A percentile compares a stretch with the other conserved stretches of the same genome.
phyloP scores from a whole-genome alignment of 1,140 invertebrate genomes.

The Latrodectus geometricus region DNA sequence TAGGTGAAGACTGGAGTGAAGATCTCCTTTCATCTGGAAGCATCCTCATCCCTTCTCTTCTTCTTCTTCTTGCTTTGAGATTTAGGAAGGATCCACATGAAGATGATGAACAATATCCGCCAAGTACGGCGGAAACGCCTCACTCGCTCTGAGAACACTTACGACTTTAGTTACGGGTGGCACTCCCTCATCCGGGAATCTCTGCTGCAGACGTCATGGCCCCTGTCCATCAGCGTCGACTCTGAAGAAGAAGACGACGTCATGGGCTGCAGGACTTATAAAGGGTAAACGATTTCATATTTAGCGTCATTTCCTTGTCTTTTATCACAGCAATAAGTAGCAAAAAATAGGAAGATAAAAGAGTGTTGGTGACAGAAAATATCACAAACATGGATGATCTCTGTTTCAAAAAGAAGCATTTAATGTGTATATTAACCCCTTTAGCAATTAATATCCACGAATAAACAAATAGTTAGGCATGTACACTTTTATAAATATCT shows the following conservation, averaged over 20 bases:
- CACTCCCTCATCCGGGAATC: constrained; percentile 69
- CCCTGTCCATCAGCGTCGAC: constrained; percentile 68
- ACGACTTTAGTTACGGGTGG: constrained; percentile 66
- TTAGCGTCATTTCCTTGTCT: too few relatives aligned
- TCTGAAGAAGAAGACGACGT: constrained; percentile 61
- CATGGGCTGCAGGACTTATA: not conserved
- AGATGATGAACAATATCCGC: constrained; percentile 63
- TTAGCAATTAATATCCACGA: too few relatives aligned
- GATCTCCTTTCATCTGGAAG: not conserved
- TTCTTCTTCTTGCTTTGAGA: not conserved
- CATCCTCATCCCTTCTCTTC: not conserved
- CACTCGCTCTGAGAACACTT: constrained; percentile 63
- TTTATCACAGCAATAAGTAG: too few relatives aligned
- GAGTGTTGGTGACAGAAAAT: too few relatives aligned
- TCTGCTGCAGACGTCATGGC: constrained; percentile 69
- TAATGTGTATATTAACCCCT: too few relatives aligned
- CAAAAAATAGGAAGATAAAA: too few relatives aligned
- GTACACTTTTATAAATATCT: too few relatives aligned
- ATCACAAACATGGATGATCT: too few relatives aligned
- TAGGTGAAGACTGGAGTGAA: not conserved
- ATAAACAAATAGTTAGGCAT: too few relatives aligned
- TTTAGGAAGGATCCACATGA: constrained; percentile 8
- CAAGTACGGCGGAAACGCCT: constrained; percentile 61
- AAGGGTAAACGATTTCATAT: constrained; percentile 8
- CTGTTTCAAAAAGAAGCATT: too few relatives aligned